Percentiles rank a stretch among this genome's conserved stretches.
Conservation (phyloP, 2,888 invertebrate genomes). For the Acheta domesticus region DNA sequence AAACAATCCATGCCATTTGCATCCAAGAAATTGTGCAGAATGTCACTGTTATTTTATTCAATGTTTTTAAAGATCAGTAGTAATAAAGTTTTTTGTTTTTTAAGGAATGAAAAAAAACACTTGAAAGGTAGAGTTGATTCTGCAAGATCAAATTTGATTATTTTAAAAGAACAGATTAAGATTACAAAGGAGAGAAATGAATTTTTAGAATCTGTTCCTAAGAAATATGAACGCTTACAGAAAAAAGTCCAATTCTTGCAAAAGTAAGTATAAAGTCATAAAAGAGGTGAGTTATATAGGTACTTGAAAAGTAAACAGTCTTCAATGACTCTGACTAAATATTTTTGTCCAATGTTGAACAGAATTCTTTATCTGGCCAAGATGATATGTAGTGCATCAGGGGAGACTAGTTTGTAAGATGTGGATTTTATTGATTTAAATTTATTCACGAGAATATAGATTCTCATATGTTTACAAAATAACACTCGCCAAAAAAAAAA, state of each 20-base stretch:
- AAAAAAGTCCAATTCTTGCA: slow-evolving; percentile 50
- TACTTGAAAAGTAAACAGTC: no score
- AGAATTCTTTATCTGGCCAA: no score
- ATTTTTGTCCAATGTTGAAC: no score
- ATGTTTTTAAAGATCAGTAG: not conserved
- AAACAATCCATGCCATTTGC: no score
- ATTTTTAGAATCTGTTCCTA: slow-evolving; percentile 51
- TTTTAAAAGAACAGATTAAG: slow-evolving; percentile 55
- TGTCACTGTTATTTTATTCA: not conserved
- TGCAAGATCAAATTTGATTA: slow-evolving; percentile 52
- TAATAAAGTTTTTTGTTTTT: slow-evolving; percentile 33
- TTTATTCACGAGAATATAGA: no score
- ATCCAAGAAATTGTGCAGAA: not conserved
- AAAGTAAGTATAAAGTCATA: slow-evolving; percentile 39
- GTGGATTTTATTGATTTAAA: no score
- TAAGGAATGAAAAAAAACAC: slow-evolving; percentile 47
- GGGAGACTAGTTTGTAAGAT: no score
- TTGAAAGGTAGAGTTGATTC: slow-evolving; percentile 42
- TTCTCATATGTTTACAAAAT: no score
- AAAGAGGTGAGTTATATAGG: slow-evolving; percentile 48
- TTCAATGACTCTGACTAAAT: no score
- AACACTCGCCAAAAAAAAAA: no score
- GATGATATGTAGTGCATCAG: no score
- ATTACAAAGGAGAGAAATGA: slow-evolving; percentile 52
- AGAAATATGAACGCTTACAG: slow-evolving; percentile 56